Percentiles rank a stretch among this genome's conserved stretches.
Conservation (phyloP, 2,113 vertebrate species). For the Psilopogon haemacephalus region DNA sequence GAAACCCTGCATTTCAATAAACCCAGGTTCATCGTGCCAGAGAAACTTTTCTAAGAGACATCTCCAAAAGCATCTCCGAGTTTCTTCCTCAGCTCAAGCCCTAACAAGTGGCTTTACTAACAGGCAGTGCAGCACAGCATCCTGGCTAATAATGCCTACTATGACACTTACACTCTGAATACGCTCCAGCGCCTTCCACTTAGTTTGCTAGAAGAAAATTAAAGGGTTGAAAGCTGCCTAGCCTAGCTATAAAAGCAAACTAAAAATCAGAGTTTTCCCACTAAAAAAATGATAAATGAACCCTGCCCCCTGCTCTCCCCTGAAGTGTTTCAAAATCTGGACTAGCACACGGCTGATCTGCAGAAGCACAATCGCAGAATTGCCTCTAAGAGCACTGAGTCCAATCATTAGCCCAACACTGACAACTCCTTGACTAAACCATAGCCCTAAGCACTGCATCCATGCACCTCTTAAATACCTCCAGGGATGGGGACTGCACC, state of each 20-base stretch:
- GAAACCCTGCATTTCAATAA: neutral
- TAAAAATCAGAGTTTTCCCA: neutral
- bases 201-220: neutral
- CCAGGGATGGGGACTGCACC: too few relatives aligned
- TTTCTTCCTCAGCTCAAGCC: neutral
- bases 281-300: neutral
- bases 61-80: neutral
- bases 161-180: neutral
- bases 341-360: neutral
- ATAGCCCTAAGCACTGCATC: too few relatives aligned
- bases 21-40: rapidly evolving
- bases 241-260: neutral
- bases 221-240: neutral
- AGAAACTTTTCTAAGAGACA: neutral
- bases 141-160: neutral
- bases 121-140: neutral
- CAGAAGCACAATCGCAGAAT: neutral
- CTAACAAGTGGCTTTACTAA: neutral
- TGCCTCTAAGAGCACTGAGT: too few relatives aligned
- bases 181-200: rapidly evolving
- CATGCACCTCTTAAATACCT: too few relatives aligned
- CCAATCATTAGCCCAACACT: too few relatives aligned
- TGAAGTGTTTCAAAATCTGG: neutral
- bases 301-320: too few relatives aligned
- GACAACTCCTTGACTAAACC: too few relatives aligned